phyloP scores from a whole-genome alignment of 1,140 invertebrate species.

The Hyphantria cunea region DNA sequence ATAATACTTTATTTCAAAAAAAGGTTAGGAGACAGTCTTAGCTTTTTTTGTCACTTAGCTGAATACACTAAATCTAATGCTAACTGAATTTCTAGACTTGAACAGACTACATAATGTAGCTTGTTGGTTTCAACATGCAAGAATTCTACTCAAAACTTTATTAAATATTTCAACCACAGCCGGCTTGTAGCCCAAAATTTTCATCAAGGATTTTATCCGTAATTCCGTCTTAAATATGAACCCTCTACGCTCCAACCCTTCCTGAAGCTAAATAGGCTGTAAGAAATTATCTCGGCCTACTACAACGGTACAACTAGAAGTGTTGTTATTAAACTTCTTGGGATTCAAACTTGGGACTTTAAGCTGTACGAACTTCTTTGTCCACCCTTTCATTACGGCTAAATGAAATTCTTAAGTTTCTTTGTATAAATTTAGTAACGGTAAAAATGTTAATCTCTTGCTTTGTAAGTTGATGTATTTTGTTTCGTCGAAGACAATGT shows the following conservation, averaged over 20 bases:
- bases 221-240: constrained; percentile 10
- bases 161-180: constrained; percentile 4
- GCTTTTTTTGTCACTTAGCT: too few species aligned
- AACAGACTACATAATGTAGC: too few species aligned
- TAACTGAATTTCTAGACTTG: too few species aligned
- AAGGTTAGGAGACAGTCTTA: too few species aligned
- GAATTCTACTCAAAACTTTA: constrained; percentile 1
- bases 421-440: constrained; percentile 33
- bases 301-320: constrained; percentile 49
- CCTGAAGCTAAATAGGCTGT: constrained; percentile 53
- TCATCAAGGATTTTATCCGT: constrained; percentile 28
- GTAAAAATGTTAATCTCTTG: constrained; percentile 27
- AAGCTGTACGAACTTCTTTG: constrained; percentile 14
- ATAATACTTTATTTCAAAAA: too few species aligned
- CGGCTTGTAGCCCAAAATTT: constrained; percentile 18
- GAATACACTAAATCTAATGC: too few species aligned
- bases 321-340: constrained; percentile 62
- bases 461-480: constrained; percentile 3
- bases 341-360: constrained; percentile 27
- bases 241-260: constrained; percentile 13
- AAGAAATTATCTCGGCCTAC: constrained; percentile 54
- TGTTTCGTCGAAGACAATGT: constrained; percentile 14
- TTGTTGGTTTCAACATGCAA: too few species aligned
- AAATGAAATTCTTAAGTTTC: constrained; percentile 28
- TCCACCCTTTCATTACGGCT: constrained; percentile 13